Base-by-base conservation (phyloP, 2,888 invertebrate genomes). In the Epistrophe grossulariae region DNA sequence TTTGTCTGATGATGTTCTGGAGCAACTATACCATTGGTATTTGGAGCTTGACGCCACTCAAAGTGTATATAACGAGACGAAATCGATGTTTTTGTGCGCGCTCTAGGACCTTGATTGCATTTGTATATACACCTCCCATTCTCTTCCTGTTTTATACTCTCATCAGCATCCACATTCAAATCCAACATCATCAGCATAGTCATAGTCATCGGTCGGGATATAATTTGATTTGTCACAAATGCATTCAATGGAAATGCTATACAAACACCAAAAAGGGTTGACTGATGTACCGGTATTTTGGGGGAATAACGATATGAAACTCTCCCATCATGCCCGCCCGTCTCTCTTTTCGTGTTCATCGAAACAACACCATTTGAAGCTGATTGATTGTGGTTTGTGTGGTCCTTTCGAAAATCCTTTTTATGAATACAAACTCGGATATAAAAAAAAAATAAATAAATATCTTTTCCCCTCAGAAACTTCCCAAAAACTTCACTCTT, bases 161-260 rank as follows among this genome's bases (percentile, higher is more conserved):
- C 66, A 31, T 45, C 48, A 48, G 40, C 62, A 43, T 62, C 66
- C 35, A 35, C 59, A 59, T 59, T 38, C 59, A 59, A 35, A 59
- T 59, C 43, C 28, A 62, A 15, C 62, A 62, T 17, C 68, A 50
- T 13, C 24, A 24, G 24, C 24, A 3, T 24, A 24, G 24, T 24
- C 68, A 68, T 68, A 60, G 48, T 43, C 57, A 64, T 40, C 52
- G 38, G 79, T 70, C 40, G 40, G 77, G 52, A 50, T 62, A 74
- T 85, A 85, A 85, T 85, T 85, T 79, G 85, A 85, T 85, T 85
- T 85, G 85, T 82, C 73, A 35, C 78, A 71, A 81, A 73, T 78
- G 77, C 81, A 81, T 81, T 81, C 78, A 85, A 78, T 78, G 85
- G 77, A 72, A 80, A 80, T 84, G 80, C 84, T 77, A 80, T 72